Percentiles rank a stretch among this genome's conserved stretches.
Evolutionary conservation across 2,888 invertebrate species (phyloP).

Genomic region (Ormia ochracea): DNA sequence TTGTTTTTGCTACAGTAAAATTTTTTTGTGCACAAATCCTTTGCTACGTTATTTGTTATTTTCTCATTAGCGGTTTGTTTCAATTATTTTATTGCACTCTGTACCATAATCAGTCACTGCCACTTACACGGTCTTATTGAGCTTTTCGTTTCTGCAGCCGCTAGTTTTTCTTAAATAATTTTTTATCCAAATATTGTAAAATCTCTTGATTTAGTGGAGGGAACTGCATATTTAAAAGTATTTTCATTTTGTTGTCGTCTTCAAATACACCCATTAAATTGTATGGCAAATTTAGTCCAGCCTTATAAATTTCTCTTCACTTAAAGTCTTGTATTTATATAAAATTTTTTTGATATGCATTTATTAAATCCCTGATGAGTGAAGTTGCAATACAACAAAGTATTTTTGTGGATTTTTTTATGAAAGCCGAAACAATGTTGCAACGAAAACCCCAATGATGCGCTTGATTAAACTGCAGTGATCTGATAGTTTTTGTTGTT

Average conservation of each 20-base stretch:
- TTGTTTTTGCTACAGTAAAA: too few relatives aligned
- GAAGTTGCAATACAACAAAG: slow-evolving; percentile 11
- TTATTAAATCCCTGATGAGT: slow-evolving; percentile 39
- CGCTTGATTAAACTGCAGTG: slow-evolving; percentile 59
- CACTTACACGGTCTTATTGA: not conserved
- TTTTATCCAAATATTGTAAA: slow-evolving; percentile 16
- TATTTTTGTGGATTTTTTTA: slow-evolving; percentile 29
- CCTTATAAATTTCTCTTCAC: slow-evolving; percentile 30
- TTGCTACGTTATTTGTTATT: not conserved
- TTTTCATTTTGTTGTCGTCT: slow-evolving; percentile 4
- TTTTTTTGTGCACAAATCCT: too few relatives aligned
- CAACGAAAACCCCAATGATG: slow-evolving; percentile 40
- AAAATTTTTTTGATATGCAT: not conserved
- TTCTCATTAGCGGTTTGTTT: not conserved
- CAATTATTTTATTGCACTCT: not conserved
- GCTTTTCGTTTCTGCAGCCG: not conserved
- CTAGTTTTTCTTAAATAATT: not conserved
- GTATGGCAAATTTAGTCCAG: slow-evolving; percentile 35
- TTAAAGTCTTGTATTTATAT: not conserved
- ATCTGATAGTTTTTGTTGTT: slow-evolving; percentile 15
- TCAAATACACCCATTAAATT: slow-evolving; percentile 11
- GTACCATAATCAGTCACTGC: not conserved
- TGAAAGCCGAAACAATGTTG: slow-evolving; percentile 35
- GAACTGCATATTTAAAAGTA: not conserved
- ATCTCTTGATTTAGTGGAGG: not conserved